These are phyloP conservation scores for Spermophilus dauricus DNA, from an alignment of 2,113 vertebrate species.

Conservation along the genomic window DNA sequence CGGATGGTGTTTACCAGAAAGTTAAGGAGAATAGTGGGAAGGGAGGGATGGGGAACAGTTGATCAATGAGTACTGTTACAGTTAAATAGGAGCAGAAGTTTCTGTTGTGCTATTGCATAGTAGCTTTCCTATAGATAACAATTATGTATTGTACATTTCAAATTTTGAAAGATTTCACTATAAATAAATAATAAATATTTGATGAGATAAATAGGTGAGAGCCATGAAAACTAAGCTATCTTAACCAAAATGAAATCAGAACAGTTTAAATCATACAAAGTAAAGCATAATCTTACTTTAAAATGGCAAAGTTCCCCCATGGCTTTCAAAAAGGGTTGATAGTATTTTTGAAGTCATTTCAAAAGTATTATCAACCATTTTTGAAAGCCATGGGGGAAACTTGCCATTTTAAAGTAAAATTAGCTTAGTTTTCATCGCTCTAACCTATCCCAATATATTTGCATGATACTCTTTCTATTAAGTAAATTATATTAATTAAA, in stretches of 20 bases:
- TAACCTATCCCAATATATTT: conserved; percentile 29
- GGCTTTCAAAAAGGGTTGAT: conserved; percentile 39
- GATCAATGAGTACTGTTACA: background rate
- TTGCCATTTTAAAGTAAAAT: conserved; percentile 74
- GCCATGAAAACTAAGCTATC: conserved; percentile 66
- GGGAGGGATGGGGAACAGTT: background rate
- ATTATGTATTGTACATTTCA: too few relatives aligned
- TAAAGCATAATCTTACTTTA: conserved; percentile 73
- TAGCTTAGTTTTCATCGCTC: background rate
- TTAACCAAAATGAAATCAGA: conserved; percentile 77
- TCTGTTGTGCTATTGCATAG: background rate
- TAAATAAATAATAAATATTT: background rate
- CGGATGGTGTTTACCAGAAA: background rate
- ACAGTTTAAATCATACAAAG: conserved; percentile 60
- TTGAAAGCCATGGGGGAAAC: conserved; percentile 21
- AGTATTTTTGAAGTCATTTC: conserved; percentile 14
- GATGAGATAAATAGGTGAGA: background rate
- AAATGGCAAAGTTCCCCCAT: conserved; percentile 31
- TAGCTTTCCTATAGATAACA: background rate
- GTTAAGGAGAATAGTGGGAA: background rate
- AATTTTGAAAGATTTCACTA: background rate
- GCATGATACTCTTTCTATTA: background rate
- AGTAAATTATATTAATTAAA: background rate
- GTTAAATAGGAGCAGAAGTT: background rate
- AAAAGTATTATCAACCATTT: conserved; percentile 70